Percentiles rank a stretch among this genome's conserved stretches.
phyloP scores from a whole-genome alignment of 1,140 invertebrate species.

The Homarus americanus region DNA sequence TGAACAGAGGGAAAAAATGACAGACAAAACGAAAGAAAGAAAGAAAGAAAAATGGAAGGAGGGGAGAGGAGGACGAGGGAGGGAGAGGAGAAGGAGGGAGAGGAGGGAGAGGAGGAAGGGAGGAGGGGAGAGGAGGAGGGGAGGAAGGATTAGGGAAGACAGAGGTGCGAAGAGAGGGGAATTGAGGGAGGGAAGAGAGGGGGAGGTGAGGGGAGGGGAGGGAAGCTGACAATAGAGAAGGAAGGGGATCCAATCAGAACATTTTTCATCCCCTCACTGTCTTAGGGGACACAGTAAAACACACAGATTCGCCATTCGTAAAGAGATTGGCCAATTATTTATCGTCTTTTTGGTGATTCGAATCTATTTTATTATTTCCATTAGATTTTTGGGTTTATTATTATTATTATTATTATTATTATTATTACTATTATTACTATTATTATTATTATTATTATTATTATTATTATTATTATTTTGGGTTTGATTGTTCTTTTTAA shows the following conservation, averaged over 20 bases:
- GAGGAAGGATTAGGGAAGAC: neutral
- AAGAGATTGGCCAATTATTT: too few relatives aligned
- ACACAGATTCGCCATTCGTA: too few relatives aligned
- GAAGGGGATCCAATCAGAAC: too few relatives aligned
- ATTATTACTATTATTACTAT: slow-evolving; percentile 1
- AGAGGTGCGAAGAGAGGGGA: neutral
- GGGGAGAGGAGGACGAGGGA: neutral
- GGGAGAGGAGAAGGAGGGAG: neutral
- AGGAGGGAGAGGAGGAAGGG: neutral
- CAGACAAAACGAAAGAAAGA: neutral
- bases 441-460: slow-evolving; percentile 4
- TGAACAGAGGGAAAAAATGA: neutral
- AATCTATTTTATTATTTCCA: neutral
- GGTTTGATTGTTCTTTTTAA: neutral
- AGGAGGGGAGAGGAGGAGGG: neutral
- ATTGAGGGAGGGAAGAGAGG: neutral
- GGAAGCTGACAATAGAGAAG: neutral
- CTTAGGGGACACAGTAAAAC: too few relatives aligned
- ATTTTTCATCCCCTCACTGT: too few relatives aligned
- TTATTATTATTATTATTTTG: neutral
- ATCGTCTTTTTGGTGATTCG: too few relatives aligned
- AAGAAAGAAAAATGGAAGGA: neutral
- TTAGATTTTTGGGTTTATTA: neutral
- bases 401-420: neutral
- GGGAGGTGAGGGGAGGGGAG: neutral